Evolutionary conservation across 2,888 invertebrate species (phyloP), one percentile per base, ranked within the genome.

Genomic region (Odontocolon sp.): DNA sequence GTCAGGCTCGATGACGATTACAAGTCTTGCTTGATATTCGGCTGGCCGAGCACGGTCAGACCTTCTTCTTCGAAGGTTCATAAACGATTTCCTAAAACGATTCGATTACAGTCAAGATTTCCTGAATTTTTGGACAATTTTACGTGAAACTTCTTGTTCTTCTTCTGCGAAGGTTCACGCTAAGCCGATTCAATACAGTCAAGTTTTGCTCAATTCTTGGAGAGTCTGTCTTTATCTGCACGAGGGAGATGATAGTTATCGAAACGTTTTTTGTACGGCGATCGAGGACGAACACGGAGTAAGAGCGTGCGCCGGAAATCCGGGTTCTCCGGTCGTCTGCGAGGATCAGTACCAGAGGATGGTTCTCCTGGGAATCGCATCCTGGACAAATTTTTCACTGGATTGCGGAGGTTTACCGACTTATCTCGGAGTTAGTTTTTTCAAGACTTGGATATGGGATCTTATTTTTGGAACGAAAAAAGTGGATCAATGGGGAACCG

Each of bases 261-360:
- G 61, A 4, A 85, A 84, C 61, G 81, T 82, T 3, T 84, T 86
- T 56, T 85, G 84, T 50, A 59, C 84, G 28, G 82, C 82, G 81
- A 71, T 82, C 5, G 84, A 85, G 14, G 77, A 77, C 18, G 74
- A 80, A 3, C 67, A 82, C 50, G 83, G 81, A 5, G 54, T 82
- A 16, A 78, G 78, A 77, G 83, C 81, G 1, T 86, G 86, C 56
- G 85, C 85, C 9, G 86, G 86, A 3, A 85, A 86, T 82, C 86
- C 86, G 18, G 86, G 85, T 23, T 82, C 85, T 3, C 86, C 86
- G 5, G 81, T 85, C 6, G 80, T 85, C 1, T 86, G 86, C 47
- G 78, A 85, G 40, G 80, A 85, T 68, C 78, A 78, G 18, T 72
- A 80, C 70, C 63, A 71, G 8, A 66, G 80, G 59, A 80, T 69